Conservation (phyloP, 2,888 invertebrate species). For the Macrosiphum euphorbiae region DNA sequence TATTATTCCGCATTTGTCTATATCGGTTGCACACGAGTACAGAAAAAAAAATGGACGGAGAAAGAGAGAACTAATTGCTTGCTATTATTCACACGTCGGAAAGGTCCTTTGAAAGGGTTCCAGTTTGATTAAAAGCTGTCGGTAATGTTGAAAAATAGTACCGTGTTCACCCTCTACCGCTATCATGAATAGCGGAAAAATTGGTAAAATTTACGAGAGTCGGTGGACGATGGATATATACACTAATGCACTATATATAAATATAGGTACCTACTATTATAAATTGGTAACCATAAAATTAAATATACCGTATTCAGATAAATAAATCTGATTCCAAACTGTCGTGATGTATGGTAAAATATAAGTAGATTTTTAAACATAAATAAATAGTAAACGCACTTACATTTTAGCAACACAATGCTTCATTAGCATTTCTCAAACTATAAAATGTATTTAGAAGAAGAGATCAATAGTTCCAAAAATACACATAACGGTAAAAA, state of each 20-base stretch:
- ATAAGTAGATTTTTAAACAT: neutral
- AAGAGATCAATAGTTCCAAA: too few relatives aligned
- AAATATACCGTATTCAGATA: neutral
- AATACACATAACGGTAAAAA: too few relatives aligned
- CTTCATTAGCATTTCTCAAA: too few relatives aligned
- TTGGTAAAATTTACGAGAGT: neutral
- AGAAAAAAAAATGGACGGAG: conserved; percentile 24
- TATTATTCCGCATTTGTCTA: conserved; percentile 62
- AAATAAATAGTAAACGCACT: neutral
- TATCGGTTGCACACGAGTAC: conserved; percentile 52
- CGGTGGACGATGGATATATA: neutral
- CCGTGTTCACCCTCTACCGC: neutral
- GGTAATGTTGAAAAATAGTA: conserved; percentile 51
- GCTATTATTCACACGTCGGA: conserved; percentile 59
- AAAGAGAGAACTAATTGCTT: conserved; percentile 58
- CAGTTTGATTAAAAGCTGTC: conserved; percentile 59
- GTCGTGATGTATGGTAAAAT: neutral
- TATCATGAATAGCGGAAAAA: neutral
- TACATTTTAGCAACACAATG: neutral
- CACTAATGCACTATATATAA: neutral
- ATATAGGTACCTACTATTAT: neutral
- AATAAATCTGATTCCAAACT: neutral
- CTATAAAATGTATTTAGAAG: too few relatives aligned
- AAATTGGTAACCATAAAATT: neutral
- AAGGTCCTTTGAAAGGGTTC: conserved; percentile 51